Percentiles rank a stretch among this genome's conserved stretches.
phyloP scores from a whole-genome alignment of 2,888 invertebrate genomes.

The Agrochola lychnidis region DNA sequence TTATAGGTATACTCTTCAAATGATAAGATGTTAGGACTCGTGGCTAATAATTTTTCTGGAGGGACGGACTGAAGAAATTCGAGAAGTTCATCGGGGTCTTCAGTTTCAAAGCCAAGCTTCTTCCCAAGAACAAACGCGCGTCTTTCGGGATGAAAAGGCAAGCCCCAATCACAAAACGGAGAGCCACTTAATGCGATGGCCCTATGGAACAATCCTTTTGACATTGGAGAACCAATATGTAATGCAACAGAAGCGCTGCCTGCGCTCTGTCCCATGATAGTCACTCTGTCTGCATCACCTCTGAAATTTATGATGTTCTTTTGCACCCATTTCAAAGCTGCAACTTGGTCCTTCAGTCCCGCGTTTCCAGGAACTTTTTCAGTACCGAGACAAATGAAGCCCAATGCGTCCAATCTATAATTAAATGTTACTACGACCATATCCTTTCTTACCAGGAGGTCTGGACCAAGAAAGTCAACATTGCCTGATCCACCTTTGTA shows the following conservation, averaged over 20 bases:
- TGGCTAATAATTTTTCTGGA: constrained; percentile 24
- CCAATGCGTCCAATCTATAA: constrained; percentile 38
- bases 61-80: constrained; percentile 32
- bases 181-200: constrained; percentile 36
- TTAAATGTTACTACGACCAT: constrained; percentile 28
- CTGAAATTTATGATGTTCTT: constrained; percentile 39
- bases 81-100: constrained; percentile 27
- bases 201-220: constrained; percentile 34
- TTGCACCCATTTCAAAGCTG: constrained; percentile 40
- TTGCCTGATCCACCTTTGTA: constrained; percentile 42
- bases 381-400: constrained; percentile 29
- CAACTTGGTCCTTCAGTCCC: constrained; percentile 46
- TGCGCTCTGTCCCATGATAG: constrained; percentile 45
- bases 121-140: constrained; percentile 40
- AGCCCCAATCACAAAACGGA: constrained; percentile 10
- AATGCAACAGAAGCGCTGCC: constrained; percentile 32
- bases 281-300: constrained; percentile 37
- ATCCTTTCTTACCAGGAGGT: constrained; percentile 5
- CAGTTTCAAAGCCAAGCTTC: constrained; percentile 28
- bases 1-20: constrained; percentile 32
- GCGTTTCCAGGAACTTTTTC: constrained; percentile 42
- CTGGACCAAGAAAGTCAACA: constrained; percentile 18
- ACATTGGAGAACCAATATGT: constrained; percentile 39
- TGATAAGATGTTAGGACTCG: constrained; percentile 27
- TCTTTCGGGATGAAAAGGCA: constrained; percentile 24